A percentile compares a stretch with the other conserved stretches of the same genome.
These are phyloP conservation scores for Cynoglossus semilaevis DNA, from an alignment of 2,113 vertebrate species.

Conservation along the genomic window DNA sequence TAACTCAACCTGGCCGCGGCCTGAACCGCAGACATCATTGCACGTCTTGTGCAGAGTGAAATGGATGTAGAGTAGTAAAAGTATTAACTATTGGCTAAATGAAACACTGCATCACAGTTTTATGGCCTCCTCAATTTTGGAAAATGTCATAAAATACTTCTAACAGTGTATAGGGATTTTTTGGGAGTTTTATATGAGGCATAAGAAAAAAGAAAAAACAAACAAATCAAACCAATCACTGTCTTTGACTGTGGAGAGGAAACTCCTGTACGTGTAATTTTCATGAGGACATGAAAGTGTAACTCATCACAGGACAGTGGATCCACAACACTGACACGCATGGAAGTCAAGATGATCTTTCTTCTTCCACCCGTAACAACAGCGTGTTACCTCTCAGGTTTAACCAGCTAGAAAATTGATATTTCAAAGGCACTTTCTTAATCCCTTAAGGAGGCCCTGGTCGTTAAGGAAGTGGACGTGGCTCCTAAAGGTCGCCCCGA, in stretches of 20 bases:
- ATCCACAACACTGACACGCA: slow-evolving; percentile 17
- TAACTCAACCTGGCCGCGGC: slow-evolving; percentile 36
- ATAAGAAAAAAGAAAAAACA: slow-evolving; percentile 31
- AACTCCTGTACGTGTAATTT: slow-evolving; percentile 24
- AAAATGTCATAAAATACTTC: slow-evolving; percentile 51
- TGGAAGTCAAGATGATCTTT: too few species aligned
- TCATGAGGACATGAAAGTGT: slow-evolving; percentile 17
- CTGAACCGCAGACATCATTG: slow-evolving; percentile 26
- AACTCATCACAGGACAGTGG: slow-evolving; percentile 22
- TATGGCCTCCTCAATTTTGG: slow-evolving; percentile 41
- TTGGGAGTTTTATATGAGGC: slow-evolving; percentile 33
- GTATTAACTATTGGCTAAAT: slow-evolving; percentile 57
- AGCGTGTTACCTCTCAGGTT: too few species aligned
- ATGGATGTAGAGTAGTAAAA: slow-evolving; percentile 53
- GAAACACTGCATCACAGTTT: slow-evolving; percentile 47
- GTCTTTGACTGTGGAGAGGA: slow-evolving; percentile 24
- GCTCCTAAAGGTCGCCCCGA: too few species aligned
- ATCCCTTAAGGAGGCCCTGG: too few species aligned
- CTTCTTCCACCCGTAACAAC: too few species aligned
- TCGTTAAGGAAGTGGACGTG: too few species aligned
- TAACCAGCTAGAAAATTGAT: too few species aligned
- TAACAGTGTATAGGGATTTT: slow-evolving; percentile 32
- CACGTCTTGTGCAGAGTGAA: slow-evolving; percentile 25
- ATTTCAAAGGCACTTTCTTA: too few species aligned
- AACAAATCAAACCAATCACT: slow-evolving; percentile 1